These are phyloP conservation scores for Aldabrachelys gigantea DNA, from an alignment of 2,113 vertebrate genomes.

Conservation along the genomic window DNA sequence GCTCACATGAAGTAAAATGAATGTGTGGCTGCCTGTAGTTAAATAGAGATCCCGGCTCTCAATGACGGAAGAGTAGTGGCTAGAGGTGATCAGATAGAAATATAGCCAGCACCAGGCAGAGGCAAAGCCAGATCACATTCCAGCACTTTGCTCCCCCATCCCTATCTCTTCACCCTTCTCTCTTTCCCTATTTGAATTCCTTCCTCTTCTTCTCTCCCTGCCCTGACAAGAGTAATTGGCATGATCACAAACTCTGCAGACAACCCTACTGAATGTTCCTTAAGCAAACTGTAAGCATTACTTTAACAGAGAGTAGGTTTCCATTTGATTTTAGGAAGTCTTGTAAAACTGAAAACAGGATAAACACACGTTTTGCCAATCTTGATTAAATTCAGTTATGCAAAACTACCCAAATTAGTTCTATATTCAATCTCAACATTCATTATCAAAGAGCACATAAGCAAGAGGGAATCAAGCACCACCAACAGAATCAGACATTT, in stretches of 20 bases:
- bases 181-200: background rate
- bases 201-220: background rate
- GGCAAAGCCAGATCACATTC: background rate
- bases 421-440: background rate
- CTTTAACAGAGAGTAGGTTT: background rate
- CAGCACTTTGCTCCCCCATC: background rate
- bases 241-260: background rate
- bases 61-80: background rate
- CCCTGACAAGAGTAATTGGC: conserved; percentile 34
- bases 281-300: conserved; percentile 3
- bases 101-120: background rate
- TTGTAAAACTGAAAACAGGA: conserved; percentile 4
- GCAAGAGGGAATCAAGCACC: background rate
- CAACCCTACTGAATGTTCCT: background rate
- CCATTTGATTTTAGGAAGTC: background rate
- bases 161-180: background rate
- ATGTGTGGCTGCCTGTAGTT: background rate
- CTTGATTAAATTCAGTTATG: background rate
- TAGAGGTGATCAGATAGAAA: background rate
- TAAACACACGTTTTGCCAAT: conserved; percentile 25
- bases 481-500: background rate
- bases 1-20: background rate
- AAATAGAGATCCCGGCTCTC: background rate
- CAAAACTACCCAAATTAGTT: background rate
- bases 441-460: conserved; percentile 19